A percentile compares a stretch with the other conserved stretches of the same genome.
These are phyloP conservation scores for Pachydiplax longipennis DNA, from an alignment of 2,888 invertebrate genomes.

Conservation along the genomic window DNA sequence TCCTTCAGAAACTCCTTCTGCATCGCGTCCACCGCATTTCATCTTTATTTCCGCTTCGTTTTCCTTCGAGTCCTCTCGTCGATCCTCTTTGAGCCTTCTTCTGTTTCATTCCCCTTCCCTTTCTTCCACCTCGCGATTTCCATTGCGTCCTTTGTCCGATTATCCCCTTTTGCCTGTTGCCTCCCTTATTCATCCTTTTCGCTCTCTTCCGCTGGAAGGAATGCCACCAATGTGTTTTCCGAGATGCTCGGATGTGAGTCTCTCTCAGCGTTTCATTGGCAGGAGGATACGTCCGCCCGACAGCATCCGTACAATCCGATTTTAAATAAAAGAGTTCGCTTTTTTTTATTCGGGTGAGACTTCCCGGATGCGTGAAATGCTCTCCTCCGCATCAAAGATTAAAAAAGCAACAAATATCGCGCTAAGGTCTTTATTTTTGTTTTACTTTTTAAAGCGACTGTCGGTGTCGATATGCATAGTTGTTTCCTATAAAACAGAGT, in stretches of 20 bases:
- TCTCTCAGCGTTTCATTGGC: not conserved
- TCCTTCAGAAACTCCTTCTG: not conserved
- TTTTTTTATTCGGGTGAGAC: not conserved
- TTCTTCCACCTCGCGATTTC: not conserved
- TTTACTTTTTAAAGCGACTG: not conserved
- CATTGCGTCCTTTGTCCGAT: not conserved
- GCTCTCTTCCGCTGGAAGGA: not conserved
- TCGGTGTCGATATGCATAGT: not conserved
- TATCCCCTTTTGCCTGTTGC: not conserved
- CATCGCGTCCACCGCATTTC: not conserved
- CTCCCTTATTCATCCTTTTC: not conserved
- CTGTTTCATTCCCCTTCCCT: not conserved
- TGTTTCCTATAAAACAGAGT: not conserved
- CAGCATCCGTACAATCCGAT: not conserved
- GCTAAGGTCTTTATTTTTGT: not conserved
- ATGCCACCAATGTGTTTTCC: not conserved
- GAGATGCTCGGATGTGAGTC: not conserved
- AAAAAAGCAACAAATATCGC: not conserved
- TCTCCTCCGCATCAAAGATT: not conserved
- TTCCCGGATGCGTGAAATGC: not conserved
- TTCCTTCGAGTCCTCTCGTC: not conserved
- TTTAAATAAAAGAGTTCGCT: not conserved
- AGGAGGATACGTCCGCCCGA: not conserved
- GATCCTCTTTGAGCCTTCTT: not conserved
- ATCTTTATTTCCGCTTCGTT: not conserved